These are phyloP conservation scores for Ciona savignyi DNA, from an alignment of 23 tunicate species.

Conservation along the genomic window DNA sequence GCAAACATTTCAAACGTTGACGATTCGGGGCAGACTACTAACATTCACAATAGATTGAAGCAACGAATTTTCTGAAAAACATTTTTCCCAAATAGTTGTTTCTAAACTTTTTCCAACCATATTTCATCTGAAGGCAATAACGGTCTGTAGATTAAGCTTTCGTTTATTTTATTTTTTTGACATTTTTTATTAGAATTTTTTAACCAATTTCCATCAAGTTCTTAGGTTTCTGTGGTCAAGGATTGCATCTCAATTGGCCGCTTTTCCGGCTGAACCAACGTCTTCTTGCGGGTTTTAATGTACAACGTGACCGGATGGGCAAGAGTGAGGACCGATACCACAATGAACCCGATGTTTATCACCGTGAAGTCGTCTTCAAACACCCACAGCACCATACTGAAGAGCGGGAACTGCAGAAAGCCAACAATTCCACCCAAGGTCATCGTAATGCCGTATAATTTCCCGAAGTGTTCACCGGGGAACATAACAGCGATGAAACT, in stretches of 20 bases:
- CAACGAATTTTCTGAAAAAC: no score
- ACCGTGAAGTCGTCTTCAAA: constrained; percentile 44
- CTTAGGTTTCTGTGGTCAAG: no score
- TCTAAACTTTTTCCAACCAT: no score
- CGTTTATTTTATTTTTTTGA: no score
- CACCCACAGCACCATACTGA: constrained; percentile 29
- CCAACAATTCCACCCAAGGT: constrained; percentile 53
- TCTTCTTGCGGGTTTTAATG: constrained; percentile 15
- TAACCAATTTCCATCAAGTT: no score
- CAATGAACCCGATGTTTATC: constrained; percentile 57
- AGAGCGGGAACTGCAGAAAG: constrained; percentile 61
- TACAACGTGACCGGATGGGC: constrained; percentile 49
- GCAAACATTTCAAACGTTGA: no score
- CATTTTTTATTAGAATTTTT: no score
- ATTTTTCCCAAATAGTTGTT: no score
- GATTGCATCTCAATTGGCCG: background rate
- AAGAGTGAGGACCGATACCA: constrained; percentile 35
- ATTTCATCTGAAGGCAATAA: no score
- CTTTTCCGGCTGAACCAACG: background rate
- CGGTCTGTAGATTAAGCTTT: no score
- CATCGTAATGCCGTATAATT: constrained; percentile 84
- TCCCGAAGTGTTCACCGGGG: constrained; percentile 78
- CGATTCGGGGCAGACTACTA: no score
- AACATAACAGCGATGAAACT: constrained; percentile 69
- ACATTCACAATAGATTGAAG: no score